Conservation (phyloP, 2,797 vertebrate genomes). For the Jordanella pulchra region DNA sequence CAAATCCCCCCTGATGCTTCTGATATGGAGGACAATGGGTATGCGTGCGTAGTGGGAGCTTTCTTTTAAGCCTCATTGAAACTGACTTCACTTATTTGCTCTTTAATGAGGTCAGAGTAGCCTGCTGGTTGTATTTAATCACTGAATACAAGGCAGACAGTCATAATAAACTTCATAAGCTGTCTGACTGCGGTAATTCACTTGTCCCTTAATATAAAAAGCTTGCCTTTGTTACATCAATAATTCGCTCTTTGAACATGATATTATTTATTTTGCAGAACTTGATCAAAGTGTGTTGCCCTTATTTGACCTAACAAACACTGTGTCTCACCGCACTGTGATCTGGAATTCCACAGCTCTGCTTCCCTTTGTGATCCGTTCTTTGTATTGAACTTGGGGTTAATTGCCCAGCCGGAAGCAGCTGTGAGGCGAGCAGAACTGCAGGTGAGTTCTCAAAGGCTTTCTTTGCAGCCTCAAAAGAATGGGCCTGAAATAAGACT, state of each 20-base stretch:
- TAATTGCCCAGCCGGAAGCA: conserved; percentile 62
- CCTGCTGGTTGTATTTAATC: conserved; percentile 65
- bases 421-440: conserved; percentile 62
- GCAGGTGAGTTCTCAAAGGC: conserved; percentile 69
- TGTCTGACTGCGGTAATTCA: conserved; percentile 32
- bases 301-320: conserved; percentile 24
- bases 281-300: conserved; percentile 24
- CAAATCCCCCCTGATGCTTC: conserved; percentile 74
- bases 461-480: conserved; percentile 54
- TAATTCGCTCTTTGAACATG: conserved; percentile 14
- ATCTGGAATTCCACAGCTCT: conserved; percentile 18
- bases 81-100: conserved; percentile 64
- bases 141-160: conserved; percentile 40
- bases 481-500: conserved; percentile 48
- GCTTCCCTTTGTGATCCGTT: conserved; percentile 32
- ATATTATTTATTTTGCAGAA: conserved; percentile 30
- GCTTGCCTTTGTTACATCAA: conserved; percentile 39
- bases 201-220: conserved; percentile 43
- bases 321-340: conserved; percentile 3
- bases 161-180: conserved; percentile 62
- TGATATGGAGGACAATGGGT: conserved; percentile 79
- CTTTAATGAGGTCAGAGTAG: conserved; percentile 68
- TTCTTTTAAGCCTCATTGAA: conserved; percentile 73
- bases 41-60: conserved; percentile 70
- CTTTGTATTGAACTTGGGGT: conserved; percentile 54